Evolutionary conservation across 2,888 invertebrate species (phyloP).

Genomic region (Marronus borbonicus): DNA sequence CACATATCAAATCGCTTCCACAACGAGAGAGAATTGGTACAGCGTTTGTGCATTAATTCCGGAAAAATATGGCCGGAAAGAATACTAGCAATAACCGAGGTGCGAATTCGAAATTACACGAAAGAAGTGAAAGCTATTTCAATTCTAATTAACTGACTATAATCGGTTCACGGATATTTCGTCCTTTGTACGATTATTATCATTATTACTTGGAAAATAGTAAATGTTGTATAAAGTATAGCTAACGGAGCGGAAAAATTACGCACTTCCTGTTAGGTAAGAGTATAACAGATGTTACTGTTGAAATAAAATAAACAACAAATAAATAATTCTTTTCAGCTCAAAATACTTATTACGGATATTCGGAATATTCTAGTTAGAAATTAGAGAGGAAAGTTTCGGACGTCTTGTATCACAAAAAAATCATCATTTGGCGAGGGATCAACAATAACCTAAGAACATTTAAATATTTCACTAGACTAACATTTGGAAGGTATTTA

Average conservation of each 20-base stretch:
- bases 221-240: not conserved
- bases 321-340: too few species aligned
- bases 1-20: conserved; percentile 11
- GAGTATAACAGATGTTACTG: not conserved
- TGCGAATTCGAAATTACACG: not conserved
- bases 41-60: conserved; percentile 23
- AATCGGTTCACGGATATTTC: conserved; percentile 1
- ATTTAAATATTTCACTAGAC: not conserved
- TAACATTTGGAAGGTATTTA: not conserved
- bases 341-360: too few species aligned
- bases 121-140: conserved; percentile 9
- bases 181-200: not conserved
- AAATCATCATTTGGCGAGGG: too few species aligned
- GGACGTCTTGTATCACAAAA: too few species aligned
- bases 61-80: conserved; percentile 3
- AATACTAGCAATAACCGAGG: not conserved
- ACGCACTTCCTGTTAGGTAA: conserved; percentile 13
- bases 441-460: not conserved
- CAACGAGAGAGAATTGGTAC: conserved; percentile 5
- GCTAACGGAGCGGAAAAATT: not conserved
- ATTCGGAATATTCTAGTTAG: too few species aligned
- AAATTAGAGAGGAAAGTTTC: too few species aligned
- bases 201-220: not conserved
- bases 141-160: not conserved
- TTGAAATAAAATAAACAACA: too few species aligned